These are phyloP conservation scores for Alloplasta piceator DNA, from an alignment of 2,888 invertebrate genomes.

Conservation along the genomic window DNA sequence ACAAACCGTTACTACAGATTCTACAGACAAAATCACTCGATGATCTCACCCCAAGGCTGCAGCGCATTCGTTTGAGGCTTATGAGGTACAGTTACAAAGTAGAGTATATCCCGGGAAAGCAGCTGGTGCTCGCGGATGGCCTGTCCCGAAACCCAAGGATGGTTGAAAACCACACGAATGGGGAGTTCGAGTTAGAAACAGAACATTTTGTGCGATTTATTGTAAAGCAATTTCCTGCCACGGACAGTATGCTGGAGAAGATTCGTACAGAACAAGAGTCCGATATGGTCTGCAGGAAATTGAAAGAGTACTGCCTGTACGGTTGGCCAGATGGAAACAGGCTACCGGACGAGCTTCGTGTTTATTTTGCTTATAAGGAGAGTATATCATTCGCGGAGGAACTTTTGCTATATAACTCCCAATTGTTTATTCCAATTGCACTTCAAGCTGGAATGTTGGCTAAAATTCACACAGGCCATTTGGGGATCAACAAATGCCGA, in stretches of 20 bases:
- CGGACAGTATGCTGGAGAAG: slow-evolving; percentile 24
- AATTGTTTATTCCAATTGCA: slow-evolving; percentile 61
- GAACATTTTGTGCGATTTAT: slow-evolving; percentile 21
- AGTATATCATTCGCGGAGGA: slow-evolving; percentile 52
- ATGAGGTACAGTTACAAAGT: slow-evolving; percentile 67
- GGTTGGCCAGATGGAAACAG: slow-evolving; percentile 46
- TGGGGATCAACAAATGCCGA: slow-evolving; percentile 62
- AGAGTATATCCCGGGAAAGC: slow-evolving; percentile 67
- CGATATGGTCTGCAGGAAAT: slow-evolving; percentile 42
- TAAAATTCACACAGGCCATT: slow-evolving; percentile 59
- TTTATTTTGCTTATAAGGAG: slow-evolving; percentile 45
- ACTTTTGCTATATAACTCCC: slow-evolving; percentile 55
- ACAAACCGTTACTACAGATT: slow-evolving; percentile 76
- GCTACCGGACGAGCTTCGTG: slow-evolving; percentile 18
- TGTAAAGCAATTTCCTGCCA: slow-evolving; percentile 20
- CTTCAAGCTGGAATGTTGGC: slow-evolving; percentile 63
- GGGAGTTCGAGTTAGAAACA: slow-evolving; percentile 26
- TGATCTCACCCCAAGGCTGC: slow-evolving; percentile 71
- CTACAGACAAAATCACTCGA: slow-evolving; percentile 73
- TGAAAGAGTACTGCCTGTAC: slow-evolving; percentile 22
- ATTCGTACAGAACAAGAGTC: slow-evolving; percentile 50
- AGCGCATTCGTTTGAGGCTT: slow-evolving; percentile 62
- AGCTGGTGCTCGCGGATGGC: too few species aligned
- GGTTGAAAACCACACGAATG: neutral
- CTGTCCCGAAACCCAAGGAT: slow-evolving; percentile 55